phyloP scores from a whole-genome alignment of 2,888 invertebrate species.

The Lasioglossum marginatum region DNA sequence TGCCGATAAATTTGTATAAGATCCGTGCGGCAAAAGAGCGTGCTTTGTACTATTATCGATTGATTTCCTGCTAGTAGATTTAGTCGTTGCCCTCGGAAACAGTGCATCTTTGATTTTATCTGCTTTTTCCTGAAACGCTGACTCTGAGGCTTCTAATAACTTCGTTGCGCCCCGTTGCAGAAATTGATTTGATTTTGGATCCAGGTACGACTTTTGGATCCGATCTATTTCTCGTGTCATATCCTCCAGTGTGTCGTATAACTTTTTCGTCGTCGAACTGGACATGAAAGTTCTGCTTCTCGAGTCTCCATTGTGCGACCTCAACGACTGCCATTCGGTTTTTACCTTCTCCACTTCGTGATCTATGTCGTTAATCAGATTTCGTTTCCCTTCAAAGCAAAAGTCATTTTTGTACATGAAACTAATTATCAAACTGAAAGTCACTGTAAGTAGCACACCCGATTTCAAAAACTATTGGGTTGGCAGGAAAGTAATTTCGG shows the following conservation, averaged over 20 bases:
- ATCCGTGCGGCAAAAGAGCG: neutral
- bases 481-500: too few species aligned
- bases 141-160: neutral
- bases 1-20: neutral
- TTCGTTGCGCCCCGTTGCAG: conserved; percentile 43
- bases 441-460: too few species aligned
- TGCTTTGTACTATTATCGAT: neutral
- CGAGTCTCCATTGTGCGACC: conserved; percentile 14
- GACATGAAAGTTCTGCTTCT: conserved; percentile 38
- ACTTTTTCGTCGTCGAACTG: conserved; percentile 50
- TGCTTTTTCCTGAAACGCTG: conserved; percentile 41
- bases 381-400: conserved; percentile 8
- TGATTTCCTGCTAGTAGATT: neutral
- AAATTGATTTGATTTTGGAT: conserved; percentile 48
- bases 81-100: conserved; percentile 44
- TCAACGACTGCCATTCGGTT: conserved; percentile 66
- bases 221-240: conserved; percentile 60
- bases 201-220: conserved; percentile 53
- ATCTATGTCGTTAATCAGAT: conserved; percentile 39
- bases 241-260: conserved; percentile 64
- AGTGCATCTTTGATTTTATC: conserved; percentile 35
- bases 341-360: conserved; percentile 58
- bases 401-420: neutral
- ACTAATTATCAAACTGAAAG: too few species aligned
- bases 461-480: too few species aligned